Percentiles rank a stretch among this genome's conserved stretches.
phyloP scores from a whole-genome alignment of 1,140 invertebrate genomes.

The Hycleus cichorii region DNA sequence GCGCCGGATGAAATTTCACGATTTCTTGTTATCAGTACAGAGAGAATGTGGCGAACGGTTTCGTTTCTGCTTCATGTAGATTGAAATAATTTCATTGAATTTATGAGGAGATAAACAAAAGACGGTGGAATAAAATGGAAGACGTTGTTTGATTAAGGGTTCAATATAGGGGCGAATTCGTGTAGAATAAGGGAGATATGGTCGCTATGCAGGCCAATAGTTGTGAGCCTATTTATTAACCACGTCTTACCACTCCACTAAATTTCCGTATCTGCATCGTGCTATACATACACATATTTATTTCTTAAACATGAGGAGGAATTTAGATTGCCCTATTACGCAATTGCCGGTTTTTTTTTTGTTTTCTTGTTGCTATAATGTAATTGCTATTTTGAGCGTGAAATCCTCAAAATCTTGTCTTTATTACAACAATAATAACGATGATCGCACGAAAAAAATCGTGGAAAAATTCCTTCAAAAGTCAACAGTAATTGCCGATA shows the following conservation, averaged over 20 bases:
- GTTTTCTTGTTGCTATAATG: not conserved
- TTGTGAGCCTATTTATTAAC: constrained; percentile 15
- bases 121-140: too few relatives aligned
- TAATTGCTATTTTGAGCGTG: too few relatives aligned
- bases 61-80: not conserved
- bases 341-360: constrained; percentile 9
- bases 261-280: constrained; percentile 14
- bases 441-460: too few relatives aligned
- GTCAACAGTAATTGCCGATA: too few relatives aligned
- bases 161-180: constrained; percentile 5
- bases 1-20: too few relatives aligned
- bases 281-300: constrained; percentile 16
- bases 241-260: constrained; percentile 14
- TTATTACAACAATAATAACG: too few relatives aligned
- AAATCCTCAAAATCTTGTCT: too few relatives aligned
- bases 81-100: constrained; percentile 12
- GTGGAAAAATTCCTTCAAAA: too few relatives aligned
- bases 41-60: too few relatives aligned
- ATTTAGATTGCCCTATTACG: constrained; percentile 15
- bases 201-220: constrained; percentile 8
- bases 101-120: not conserved
- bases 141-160: constrained; percentile 1
- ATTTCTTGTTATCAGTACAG: too few relatives aligned
- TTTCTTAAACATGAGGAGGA: constrained; percentile 14
- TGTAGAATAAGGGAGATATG: constrained; percentile 11